Conservation (phyloP, 2,113 vertebrate species). For the Vidua chalybeata region DNA sequence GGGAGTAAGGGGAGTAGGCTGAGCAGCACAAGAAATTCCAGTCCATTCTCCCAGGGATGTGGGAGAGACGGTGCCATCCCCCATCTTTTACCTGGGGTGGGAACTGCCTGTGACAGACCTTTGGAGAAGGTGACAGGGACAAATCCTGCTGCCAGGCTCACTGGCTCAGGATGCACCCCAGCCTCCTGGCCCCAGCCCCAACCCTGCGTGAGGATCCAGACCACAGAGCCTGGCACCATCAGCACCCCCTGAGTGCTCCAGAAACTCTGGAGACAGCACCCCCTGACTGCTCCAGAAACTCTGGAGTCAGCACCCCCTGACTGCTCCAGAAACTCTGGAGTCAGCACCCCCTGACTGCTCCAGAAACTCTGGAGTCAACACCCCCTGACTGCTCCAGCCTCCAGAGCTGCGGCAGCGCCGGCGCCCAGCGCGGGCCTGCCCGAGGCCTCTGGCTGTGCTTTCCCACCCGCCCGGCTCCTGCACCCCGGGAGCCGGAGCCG, state of each 20-base stretch:
- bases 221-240: background rate
- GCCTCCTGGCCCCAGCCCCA: background rate
- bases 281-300: too few species aligned
- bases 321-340: background rate
- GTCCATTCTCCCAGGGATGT: background rate
- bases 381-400: background rate
- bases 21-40: background rate
- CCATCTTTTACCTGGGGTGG: background rate
- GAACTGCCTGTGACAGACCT: background rate
- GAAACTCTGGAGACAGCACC: background rate
- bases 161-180: background rate
- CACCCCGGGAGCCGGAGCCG: background rate
- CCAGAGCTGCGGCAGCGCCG: fast-evolving
- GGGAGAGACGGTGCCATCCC: background rate
- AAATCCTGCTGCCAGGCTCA: background rate
- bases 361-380: too few species aligned
- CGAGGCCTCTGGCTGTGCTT: background rate
- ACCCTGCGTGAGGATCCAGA: fast-evolving
- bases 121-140: background rate
- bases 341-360: too few species aligned
- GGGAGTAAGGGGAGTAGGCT: background rate
- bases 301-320: too few species aligned
- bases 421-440: fast-evolving
- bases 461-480: background rate
- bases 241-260: background rate